These are phyloP conservation scores for Emydocephalus ijimae DNA, from an alignment of 2,113 vertebrate species.

Conservation along the genomic window DNA sequence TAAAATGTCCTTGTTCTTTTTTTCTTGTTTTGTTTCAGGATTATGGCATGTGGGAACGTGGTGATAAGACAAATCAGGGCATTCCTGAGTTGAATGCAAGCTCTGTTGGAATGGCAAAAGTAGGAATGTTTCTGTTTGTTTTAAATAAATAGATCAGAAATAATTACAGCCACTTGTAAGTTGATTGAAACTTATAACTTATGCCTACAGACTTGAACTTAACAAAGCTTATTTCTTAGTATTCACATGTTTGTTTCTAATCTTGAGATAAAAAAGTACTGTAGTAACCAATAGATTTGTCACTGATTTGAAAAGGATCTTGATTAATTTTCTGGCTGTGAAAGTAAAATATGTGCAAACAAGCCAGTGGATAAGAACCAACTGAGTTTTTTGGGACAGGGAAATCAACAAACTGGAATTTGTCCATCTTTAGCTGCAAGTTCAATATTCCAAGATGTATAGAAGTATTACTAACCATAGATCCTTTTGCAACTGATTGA, in stretches of 20 bases:
- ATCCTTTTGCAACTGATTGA: not conserved
- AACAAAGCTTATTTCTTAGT: not conserved
- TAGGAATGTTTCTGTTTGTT: conserved; percentile 54
- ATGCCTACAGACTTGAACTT: not conserved
- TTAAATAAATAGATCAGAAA: conserved; percentile 14
- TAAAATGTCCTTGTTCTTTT: not conserved
- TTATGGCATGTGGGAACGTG: conserved; percentile 99
- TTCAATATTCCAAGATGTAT: not conserved
- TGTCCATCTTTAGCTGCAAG: not conserved
- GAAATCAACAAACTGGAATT: not conserved
- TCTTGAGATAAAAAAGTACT: not conserved
- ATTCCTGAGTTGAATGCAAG: conserved; percentile 95
- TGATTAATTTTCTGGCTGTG: not conserved
- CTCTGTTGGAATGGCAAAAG: conserved; percentile 98
- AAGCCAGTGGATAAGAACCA: not conserved
- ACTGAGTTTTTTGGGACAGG: not conserved
- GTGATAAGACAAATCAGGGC: conserved; percentile 98
- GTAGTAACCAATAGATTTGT: not conserved
- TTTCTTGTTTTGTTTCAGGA: conserved; percentile 72
- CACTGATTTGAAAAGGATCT: not conserved
- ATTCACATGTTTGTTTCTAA: not conserved
- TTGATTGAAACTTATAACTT: not conserved
- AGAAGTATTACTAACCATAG: not conserved
- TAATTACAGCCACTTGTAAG: too few species aligned
- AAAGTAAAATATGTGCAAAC: not conserved